Evolutionary conservation across 2,113 vertebrate genomes (phyloP), one percentile per base, ranked within the genome.

Genomic region (Myodes glareolus): DNA sequence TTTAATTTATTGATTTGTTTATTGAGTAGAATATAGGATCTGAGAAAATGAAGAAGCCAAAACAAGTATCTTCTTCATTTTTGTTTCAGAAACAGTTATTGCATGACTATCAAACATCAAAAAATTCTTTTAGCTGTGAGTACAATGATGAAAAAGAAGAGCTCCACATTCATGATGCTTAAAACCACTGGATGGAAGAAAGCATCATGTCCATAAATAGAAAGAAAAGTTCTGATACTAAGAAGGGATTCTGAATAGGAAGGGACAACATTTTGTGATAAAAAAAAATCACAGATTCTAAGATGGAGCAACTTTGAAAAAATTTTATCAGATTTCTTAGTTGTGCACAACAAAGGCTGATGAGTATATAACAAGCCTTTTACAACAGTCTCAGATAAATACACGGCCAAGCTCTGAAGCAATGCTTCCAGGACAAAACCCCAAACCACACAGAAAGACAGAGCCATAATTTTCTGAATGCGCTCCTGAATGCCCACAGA

Each of bases 1-100:
- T 75, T 96, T 92, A 45, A 84, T 61, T 67, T 25, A 88, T 70
- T 80, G 81, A 91, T 72, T 92, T 29, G n/a, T 81, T 89, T 72
- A 87, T 7, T 31, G 6, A 89, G 29, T 31, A 82, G 94, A 88
- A 17, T 67, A 90, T 47, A 63, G 17, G 47, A 63, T 7, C 33
- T 87, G 78, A 94, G 55, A 75, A 94, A 90, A 92, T 47, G 7
- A 82, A 81, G 47, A 88, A 50, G 36, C 31, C 42, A 75, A 92
- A 76, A 23, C 7, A 91, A 94, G 80, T 47, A 6, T 25, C 13
- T 68, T 68, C n/a, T 95, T 76, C 19, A 58, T 67, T 55, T 70
- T 73, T 63, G 23, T n/a, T 77, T 89, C 16, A 77, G 45, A 80
- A 90, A 12, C 55, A 72, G 9, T 80, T 47, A 36, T 2, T 25